Percentiles rank a stretch among this genome's conserved stretches.
phyloP scores from a whole-genome alignment of 2,797 vertebrate genomes.

The Tragopan temminckii region DNA sequence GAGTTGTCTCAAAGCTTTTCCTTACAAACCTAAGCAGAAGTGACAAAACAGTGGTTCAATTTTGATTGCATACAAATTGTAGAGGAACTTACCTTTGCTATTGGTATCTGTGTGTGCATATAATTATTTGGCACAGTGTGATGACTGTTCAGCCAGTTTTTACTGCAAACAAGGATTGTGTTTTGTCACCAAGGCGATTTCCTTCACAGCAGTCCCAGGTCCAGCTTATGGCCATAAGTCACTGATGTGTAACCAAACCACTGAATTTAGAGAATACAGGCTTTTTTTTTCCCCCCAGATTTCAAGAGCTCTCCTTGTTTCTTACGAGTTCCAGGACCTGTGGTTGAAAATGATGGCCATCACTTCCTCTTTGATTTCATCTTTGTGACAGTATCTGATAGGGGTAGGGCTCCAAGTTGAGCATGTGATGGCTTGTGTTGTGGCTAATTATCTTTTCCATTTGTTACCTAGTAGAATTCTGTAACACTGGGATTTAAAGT shows the following conservation, averaged over 20 bases:
- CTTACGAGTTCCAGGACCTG: neutral
- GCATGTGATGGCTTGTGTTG: constrained; percentile 24
- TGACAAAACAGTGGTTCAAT: neutral
- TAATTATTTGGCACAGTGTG: neutral
- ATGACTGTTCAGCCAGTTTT: neutral
- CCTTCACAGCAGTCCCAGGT: neutral
- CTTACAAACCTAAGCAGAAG: fast-evolving
- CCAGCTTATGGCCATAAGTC: neutral
- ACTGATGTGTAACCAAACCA: fast-evolving
- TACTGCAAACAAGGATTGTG: neutral
- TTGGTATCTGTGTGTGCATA: fast-evolving
- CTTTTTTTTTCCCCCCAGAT: neutral
- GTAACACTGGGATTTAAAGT: constrained; percentile 21
- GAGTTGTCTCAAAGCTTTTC: neutral
- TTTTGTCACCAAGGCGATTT: neutral
- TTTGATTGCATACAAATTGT: neutral
- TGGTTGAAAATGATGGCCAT: neutral
- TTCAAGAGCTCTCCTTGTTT: neutral
- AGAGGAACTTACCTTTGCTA: neutral
- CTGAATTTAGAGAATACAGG: neutral
- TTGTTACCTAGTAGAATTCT: constrained; percentile 37
- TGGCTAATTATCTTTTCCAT: constrained; percentile 53
- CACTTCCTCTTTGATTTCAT: neutral
- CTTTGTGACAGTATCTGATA: neutral
- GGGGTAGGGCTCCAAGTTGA: constrained; percentile 37